Base-by-base conservation (phyloP, 2,113 vertebrate genomes). In the Thymallus thymallus region DNA sequence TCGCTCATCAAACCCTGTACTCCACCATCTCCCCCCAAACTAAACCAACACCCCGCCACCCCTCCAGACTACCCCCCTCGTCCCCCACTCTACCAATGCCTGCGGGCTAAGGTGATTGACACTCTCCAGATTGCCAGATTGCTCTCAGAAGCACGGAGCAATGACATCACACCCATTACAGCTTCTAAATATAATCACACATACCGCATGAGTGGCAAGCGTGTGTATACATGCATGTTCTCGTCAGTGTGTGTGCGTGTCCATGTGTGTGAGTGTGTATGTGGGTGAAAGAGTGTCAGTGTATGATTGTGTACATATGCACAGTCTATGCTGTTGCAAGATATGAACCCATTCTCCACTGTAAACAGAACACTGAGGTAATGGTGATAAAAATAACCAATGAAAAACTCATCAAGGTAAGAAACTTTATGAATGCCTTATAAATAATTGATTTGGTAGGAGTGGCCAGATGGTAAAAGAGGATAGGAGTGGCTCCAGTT, bases 101-200 rank as follows among this genome's bases (percentile, higher is more conserved):
- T 70, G 76, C 77, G 79, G 84, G 82, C 84, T 10, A 45, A 46
- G 75, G 79, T 88, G 86, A 91, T 87, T 88, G 90, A 91, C 88
- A 88, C 80, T 80, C 80, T 83, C 85, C 89, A 89, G 88, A 91
- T 86, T 90, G 82, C 90, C 88, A 89, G 89, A 91, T 86, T 88
- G 90, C 88, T 91, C 86, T 90, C 86, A 81, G 77, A 78, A 86
- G 89, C 71, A 62, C 71, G 68, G 83, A 80, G 81, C 74, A 84
- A 91, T 92, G 88, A 92, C 88, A 90, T 92, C 91, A 92, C 79
- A 76, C 86, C 90, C 89, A 90, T 93, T 91, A 91, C 87, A 85
- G 85, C 79, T 80, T 85, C 87, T 91, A 91, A 91, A 90, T 88
- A 91, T 91, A 90, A 90, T 89, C 85, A 88, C 86, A 84, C 79